Conservation (phyloP, 37 sponge, comb jelly and placozoan genomes). For the Chondrilla cf. caribensis region DNA sequence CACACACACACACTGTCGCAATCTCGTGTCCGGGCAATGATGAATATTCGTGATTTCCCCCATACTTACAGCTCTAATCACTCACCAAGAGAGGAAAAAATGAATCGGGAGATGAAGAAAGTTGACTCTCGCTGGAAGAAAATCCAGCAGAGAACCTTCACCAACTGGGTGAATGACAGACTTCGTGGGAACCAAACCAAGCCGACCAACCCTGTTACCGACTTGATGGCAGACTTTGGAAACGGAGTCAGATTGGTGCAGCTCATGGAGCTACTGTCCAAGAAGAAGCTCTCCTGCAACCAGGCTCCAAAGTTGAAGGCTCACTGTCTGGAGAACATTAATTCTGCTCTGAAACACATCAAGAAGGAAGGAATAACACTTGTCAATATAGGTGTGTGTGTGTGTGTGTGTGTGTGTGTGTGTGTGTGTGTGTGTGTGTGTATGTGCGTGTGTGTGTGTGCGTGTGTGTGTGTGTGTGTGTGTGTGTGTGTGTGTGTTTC, state of each 20-base stretch:
- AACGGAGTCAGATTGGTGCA: slow-evolving; percentile 85
- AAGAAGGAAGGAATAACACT: slow-evolving; percentile 61
- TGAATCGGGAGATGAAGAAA: slow-evolving; percentile 8
- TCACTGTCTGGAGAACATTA: slow-evolving; percentile 82
- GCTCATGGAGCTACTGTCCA: slow-evolving; percentile 77
- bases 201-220: slow-evolving; percentile 39
- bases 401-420: not conserved
- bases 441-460: not conserved
- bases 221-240: slow-evolving; percentile 66
- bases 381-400: slow-evolving; percentile 85
- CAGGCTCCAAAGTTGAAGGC: slow-evolving; percentile 53
- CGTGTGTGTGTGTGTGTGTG: no score
- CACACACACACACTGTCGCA: no score
- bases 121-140: slow-evolving; percentile 61
- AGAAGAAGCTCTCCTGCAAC: slow-evolving; percentile 67
- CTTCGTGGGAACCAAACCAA: slow-evolving; percentile 73
- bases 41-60: no score
- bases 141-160: slow-evolving; percentile 82
- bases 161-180: slow-evolving; percentile 92
- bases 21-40: no score
- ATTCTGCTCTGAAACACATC: slow-evolving; percentile 59
- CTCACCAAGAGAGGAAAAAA: no score
- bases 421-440: not conserved
- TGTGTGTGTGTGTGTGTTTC: no score
- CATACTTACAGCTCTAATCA: no score